These are phyloP conservation scores for Oryzias woworae DNA, from an alignment of 2,113 vertebrate genomes.

Conservation along the genomic window DNA sequence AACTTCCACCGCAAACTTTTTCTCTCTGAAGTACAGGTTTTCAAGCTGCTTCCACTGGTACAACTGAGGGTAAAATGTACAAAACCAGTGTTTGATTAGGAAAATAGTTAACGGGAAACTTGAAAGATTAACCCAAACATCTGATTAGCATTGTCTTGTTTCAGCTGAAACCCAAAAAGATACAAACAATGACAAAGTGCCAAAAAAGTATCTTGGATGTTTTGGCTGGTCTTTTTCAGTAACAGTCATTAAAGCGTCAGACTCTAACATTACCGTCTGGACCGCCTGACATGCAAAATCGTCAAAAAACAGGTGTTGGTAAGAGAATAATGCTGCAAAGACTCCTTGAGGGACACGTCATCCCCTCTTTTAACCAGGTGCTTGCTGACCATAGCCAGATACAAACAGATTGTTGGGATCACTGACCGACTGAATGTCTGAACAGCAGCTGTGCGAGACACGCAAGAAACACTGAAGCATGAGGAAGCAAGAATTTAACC, in stretches of 20 bases:
- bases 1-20: slow-evolving; percentile 98
- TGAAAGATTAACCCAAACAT: too few species aligned
- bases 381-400: slow-evolving; percentile 36
- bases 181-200: neutral
- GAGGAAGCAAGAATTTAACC: neutral
- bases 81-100: neutral
- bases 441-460: slow-evolving; percentile 10
- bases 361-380: slow-evolving; percentile 49
- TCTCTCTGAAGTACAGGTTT: slow-evolving; percentile 97
- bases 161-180: neutral
- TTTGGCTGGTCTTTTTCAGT: slow-evolving; percentile 3
- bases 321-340: slow-evolving; percentile 34
- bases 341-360: slow-evolving; percentile 43
- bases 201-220: slow-evolving; percentile 6
- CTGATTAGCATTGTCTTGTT: too few species aligned
- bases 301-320: slow-evolving; percentile 52
- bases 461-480: neutral
- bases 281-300: slow-evolving; percentile 25
- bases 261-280: slow-evolving; percentile 53
- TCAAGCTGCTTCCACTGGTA: slow-evolving; percentile 99
- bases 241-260: slow-evolving; percentile 51
- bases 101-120: neutral
- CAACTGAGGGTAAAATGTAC: slow-evolving; percentile 73
- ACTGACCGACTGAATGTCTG: slow-evolving; percentile 57
- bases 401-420: slow-evolving; percentile 32